Evolutionary conservation across 2,888 invertebrate species (phyloP).

Genomic region (Pocota personata): DNA sequence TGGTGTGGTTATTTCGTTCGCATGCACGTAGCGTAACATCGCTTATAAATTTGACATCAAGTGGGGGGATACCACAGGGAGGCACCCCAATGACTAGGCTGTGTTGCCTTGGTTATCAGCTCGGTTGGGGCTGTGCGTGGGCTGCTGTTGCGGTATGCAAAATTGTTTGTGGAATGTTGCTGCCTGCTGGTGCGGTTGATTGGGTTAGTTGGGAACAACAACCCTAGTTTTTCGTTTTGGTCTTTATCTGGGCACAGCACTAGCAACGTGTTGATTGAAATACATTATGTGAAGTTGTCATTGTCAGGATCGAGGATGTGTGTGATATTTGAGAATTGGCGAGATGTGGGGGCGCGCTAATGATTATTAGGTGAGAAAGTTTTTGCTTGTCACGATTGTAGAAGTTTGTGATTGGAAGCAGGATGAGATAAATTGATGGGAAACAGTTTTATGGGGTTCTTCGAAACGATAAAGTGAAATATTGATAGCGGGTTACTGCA

Average conservation of each 20-base stretch:
- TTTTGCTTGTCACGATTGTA: neutral
- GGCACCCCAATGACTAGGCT: conserved; percentile 15
- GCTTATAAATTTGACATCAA: conserved; percentile 32
- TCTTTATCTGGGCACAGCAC: conserved; percentile 38
- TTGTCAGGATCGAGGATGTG: conserved; percentile 58
- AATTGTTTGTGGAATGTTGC: conserved; percentile 50
- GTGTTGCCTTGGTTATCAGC: conserved; percentile 36
- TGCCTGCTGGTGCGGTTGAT: conserved; percentile 23
- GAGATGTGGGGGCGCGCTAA: conserved; percentile 31
- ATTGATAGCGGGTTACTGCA: neutral
- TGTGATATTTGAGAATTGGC: conserved; percentile 30
- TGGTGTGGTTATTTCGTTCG: conserved; percentile 52
- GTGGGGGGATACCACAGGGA: conserved; percentile 1
- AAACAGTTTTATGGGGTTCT: conserved; percentile 10
- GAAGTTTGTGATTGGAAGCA: conserved; percentile 10
- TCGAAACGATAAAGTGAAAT: neutral
- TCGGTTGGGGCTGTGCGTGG: conserved; percentile 51
- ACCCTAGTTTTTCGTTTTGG: conserved; percentile 26
- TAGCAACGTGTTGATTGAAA: conserved; percentile 24
- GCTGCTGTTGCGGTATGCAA: conserved; percentile 40
- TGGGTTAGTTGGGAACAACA: conserved; percentile 51
- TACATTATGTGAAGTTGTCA: conserved; percentile 18
- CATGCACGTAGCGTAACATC: conserved; percentile 45
- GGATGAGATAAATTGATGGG: conserved; percentile 31
- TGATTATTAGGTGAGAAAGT: conserved; percentile 32